phyloP scores from a whole-genome alignment of 1,140 invertebrate species.

The Drosophila setifemur region DNA sequence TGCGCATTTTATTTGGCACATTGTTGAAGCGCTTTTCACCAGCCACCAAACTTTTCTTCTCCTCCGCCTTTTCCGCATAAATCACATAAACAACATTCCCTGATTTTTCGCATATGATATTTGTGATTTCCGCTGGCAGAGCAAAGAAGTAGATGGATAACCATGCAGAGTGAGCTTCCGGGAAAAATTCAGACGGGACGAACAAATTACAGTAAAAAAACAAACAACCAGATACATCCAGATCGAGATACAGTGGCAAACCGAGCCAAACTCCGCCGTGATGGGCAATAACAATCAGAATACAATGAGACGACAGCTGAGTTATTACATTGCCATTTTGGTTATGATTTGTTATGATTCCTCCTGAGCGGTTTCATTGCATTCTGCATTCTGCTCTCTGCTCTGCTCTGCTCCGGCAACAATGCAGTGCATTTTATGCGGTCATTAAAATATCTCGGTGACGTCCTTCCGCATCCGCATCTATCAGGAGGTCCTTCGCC shows the following conservation, averaged over 20 bases:
- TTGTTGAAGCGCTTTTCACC: conserved; percentile 47
- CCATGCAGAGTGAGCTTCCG: conserved; percentile 6
- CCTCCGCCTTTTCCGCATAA: conserved; percentile 40
- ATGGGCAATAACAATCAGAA: conserved; percentile 74
- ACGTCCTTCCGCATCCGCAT: neutral
- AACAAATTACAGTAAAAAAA: conserved; percentile 5
- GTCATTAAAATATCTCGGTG: conserved; percentile 45
- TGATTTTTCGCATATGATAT: conserved; percentile 77
- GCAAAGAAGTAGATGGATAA: conserved; percentile 22
- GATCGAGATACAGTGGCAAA: neutral
- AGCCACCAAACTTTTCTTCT: neutral
- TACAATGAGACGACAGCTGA: conserved; percentile 57
- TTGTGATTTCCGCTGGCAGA: conserved; percentile 51
- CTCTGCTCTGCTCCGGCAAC: conserved; percentile 62
- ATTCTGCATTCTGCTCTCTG: no score
- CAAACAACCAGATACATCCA: neutral
- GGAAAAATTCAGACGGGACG: no score
- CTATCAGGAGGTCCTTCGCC: neutral
- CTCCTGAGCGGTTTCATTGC: conserved; percentile 35
- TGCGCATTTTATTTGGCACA: conserved; percentile 71
- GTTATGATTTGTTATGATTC: conserved; percentile 63
- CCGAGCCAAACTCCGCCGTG: conserved; percentile 29
- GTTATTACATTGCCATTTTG: conserved; percentile 67
- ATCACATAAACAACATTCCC: conserved; percentile 74
- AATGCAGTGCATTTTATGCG: conserved; percentile 72